Evolutionary conservation across 30 jellyfish, hydroid and myxozoan genomes (phyloP).

Genomic region (Aurelia aurita): DNA sequence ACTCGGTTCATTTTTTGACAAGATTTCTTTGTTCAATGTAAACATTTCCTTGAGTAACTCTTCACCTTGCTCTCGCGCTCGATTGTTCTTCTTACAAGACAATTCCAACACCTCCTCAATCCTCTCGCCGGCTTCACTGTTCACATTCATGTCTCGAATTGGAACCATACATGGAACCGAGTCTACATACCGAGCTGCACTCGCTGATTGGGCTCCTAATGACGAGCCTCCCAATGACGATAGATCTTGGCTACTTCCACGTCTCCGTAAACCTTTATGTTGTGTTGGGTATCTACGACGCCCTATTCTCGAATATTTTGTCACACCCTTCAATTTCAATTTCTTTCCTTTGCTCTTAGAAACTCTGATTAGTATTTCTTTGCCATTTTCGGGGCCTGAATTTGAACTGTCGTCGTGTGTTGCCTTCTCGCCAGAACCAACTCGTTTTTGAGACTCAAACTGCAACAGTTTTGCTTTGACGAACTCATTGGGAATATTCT

Average conservation of each 20-base stretch:
- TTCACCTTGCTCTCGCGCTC: constrained; percentile 35
- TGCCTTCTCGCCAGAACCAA: background rate
- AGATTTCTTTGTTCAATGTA: constrained; percentile 40
- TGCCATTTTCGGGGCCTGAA: background rate
- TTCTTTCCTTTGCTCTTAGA: constrained; percentile 12
- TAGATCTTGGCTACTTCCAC: background rate
- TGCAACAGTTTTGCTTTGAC: constrained; percentile 20
- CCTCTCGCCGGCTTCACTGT: background rate
- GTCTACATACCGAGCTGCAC: constrained; percentile 5
- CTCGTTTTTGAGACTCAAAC: background rate
- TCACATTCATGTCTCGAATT: background rate
- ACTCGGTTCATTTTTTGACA: background rate
- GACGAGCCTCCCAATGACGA: too few species aligned
- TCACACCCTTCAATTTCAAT: background rate
- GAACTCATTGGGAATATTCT: background rate
- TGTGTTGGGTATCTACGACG: constrained; percentile 39
- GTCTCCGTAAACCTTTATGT: constrained; percentile 16
- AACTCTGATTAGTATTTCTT: background rate
- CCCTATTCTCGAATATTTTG: constrained; percentile 4
- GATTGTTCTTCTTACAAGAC: background rate
- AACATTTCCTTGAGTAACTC: constrained; percentile 62
- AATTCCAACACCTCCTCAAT: background rate
- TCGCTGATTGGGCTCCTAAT: background rate
- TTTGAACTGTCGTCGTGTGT: background rate
- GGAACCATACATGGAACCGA: background rate